Conservation (phyloP, 23 tunicate genomes). For the Ascidia mentula region DNA sequence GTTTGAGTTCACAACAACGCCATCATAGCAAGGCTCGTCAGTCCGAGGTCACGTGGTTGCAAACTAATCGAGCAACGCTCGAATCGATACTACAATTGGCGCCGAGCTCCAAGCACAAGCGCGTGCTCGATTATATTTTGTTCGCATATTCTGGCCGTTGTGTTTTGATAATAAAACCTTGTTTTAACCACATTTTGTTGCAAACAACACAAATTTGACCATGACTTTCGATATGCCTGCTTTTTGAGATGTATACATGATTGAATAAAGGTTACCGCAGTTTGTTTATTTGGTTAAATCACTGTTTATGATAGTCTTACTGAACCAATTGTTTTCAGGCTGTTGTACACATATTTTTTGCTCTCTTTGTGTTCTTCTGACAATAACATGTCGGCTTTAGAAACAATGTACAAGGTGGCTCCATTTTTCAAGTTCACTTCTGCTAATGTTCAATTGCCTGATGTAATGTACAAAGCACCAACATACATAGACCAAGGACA, state of each 20-base stretch:
- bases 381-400: neutral
- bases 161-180: no score
- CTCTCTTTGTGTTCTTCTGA: no score
- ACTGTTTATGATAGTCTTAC: no score
- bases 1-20: slow-evolving; percentile 19
- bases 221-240: no score
- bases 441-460: neutral
- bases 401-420: neutral
- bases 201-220: no score
- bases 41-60: neutral
- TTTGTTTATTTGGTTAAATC: no score
- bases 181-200: no score
- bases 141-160: neutral
- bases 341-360: no score
- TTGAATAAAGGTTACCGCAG: no score
- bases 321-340: no score
- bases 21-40: neutral
- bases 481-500: neutral
- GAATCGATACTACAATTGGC: neutral
- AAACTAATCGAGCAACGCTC: neutral
- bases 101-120: no score
- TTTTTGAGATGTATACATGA: no score
- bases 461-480: slow-evolving; percentile 5
- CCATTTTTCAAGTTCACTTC: neutral
- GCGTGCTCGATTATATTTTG: neutral